Evolutionary conservation across 2,113 vertebrate genomes (phyloP).

Genomic region (Tor tambroides): DNA sequence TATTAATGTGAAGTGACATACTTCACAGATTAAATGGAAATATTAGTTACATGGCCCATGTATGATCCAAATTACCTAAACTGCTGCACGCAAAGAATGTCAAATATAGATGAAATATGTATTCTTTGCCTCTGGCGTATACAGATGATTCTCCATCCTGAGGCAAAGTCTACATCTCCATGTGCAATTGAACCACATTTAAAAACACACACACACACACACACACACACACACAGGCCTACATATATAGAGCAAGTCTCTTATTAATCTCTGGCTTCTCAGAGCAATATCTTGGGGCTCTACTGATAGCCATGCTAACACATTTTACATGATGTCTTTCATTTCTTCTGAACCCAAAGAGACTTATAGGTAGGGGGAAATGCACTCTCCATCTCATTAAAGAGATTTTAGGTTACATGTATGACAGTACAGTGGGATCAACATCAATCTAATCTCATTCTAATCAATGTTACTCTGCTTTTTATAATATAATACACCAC

Average conservation of each 20-base stretch:
- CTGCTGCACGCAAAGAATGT: background rate
- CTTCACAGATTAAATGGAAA: constrained; percentile 6
- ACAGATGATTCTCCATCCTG: constrained; percentile 26
- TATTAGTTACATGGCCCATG: background rate
- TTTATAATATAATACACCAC: background rate
- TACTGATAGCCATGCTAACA: background rate
- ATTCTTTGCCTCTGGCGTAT: constrained; percentile 29
- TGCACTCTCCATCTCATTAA: background rate
- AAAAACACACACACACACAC: background rate
- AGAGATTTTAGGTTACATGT: background rate
- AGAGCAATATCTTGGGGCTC: background rate
- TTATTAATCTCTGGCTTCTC: background rate
- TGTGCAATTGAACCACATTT: constrained; percentile 17
- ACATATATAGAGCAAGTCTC: background rate
- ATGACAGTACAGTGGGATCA: background rate
- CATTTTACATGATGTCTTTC: constrained; percentile 15
- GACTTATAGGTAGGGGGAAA: background rate
- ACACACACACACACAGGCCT: background rate
- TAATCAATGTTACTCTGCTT: background rate
- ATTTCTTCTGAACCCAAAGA: background rate
- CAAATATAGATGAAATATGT: constrained; percentile 39
- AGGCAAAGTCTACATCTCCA: constrained; percentile 40
- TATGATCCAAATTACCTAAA: constrained; percentile 2
- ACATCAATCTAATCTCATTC: constrained; percentile 19
- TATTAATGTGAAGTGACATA: constrained; percentile 2